Evolutionary conservation across 2,797 vertebrate species (phyloP).

Genomic region (Pipistrellus nathusii): DNA sequence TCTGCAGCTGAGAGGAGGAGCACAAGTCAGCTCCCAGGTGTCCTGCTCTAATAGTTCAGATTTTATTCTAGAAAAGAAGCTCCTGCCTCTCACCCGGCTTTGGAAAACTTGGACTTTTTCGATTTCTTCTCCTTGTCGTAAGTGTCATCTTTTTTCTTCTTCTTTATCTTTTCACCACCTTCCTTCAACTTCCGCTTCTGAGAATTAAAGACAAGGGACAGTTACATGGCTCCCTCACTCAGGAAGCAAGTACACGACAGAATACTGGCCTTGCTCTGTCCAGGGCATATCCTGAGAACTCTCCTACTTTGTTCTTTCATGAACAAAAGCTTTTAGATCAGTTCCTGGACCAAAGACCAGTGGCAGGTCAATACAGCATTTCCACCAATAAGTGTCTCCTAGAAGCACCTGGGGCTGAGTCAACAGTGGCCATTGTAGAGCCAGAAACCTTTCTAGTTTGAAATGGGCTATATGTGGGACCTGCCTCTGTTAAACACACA

Average conservation of each 20-base stretch:
- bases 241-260: constrained; percentile 49
- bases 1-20: constrained; percentile 62
- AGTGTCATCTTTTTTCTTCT: constrained; percentile 91
- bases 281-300: neutral
- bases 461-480: neutral
- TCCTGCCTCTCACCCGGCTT: constrained; percentile 89
- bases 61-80: constrained; percentile 71
- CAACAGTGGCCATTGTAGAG: neutral
- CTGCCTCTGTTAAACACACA: constrained; percentile 38
- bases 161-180: constrained; percentile 88
- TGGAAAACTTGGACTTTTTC: constrained; percentile 87
- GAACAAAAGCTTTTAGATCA: constrained; percentile 38
- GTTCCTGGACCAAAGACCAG: neutral
- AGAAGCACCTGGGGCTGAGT: constrained; percentile 31
- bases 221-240: constrained; percentile 51
- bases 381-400: constrained; percentile 35
- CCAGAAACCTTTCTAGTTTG: neutral
- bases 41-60: constrained; percentile 62
- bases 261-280: constrained; percentile 70
- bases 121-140: constrained; percentile 90
- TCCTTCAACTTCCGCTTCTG: constrained; percentile 93
- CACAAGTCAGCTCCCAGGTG: constrained; percentile 57
- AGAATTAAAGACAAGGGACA: constrained; percentile 78
- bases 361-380: rapidly evolving
- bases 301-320: neutral